phyloP scores from a whole-genome alignment of 92 coral and sea anemone species.

The Desmophyllum pertusum region DNA sequence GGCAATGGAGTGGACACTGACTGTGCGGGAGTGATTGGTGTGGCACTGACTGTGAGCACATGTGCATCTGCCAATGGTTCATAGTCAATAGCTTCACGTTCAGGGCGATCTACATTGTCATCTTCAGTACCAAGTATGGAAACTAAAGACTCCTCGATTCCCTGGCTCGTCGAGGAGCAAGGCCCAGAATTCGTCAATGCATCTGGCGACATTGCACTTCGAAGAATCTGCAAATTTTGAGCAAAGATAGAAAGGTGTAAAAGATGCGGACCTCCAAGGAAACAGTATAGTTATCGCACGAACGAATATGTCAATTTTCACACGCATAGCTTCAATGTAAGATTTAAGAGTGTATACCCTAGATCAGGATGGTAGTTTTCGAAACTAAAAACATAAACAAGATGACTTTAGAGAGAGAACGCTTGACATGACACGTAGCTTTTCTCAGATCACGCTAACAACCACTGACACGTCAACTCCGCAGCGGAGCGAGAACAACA shows the following conservation, averaged over 20 bases:
- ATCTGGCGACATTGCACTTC: background rate
- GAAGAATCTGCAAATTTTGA: background rate
- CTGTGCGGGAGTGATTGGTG: background rate
- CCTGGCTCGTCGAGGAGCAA: conserved; percentile 14
- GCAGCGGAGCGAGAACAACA: no score
- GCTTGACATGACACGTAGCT: no score
- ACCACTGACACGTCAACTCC: no score
- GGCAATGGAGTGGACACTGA: no score
- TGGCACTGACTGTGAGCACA: no score
- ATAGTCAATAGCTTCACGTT: background rate
- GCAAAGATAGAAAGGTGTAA: background rate
- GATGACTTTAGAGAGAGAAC: no score
- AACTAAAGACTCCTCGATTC: background rate
- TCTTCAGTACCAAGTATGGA: background rate
- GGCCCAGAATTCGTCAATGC: background rate
- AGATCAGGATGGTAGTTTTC: no score
- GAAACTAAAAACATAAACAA: no score
- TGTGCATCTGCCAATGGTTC: no score
- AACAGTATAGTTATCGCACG: background rate
- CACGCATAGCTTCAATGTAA: background rate
- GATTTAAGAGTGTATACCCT: no score
- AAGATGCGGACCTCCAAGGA: background rate
- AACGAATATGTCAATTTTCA: background rate
- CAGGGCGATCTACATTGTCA: background rate
- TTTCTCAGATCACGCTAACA: no score